Evolutionary conservation across 1,140 invertebrate genomes (phyloP).

Genomic region (Pantala flavescens): DNA sequence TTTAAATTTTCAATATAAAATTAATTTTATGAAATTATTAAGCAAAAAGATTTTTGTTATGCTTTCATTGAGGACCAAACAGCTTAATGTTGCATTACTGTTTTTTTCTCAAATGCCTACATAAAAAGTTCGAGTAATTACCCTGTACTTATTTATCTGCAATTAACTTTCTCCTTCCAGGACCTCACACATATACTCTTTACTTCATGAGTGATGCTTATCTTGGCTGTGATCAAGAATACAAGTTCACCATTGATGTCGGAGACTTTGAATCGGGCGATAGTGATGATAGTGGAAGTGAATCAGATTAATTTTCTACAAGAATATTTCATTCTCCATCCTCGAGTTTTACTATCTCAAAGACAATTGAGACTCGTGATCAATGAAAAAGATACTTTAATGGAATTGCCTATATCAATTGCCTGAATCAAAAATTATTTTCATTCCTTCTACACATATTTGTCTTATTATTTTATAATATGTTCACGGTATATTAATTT

Average conservation of each 20-base stretch:
- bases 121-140: no score
- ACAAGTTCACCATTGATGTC: slow-evolving; percentile 74
- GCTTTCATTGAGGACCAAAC: no score
- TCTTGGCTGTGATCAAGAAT: slow-evolving; percentile 96
- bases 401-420: not conserved
- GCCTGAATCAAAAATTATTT: not conserved
- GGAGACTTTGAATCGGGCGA: slow-evolving; percentile 51
- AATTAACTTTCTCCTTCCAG: slow-evolving; percentile 30
- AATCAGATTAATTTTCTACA: not conserved
- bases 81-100: no score
- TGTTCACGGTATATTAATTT: not conserved
- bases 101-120: no score
- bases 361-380: not conserved
- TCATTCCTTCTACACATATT: not conserved
- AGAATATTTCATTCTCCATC: not conserved
- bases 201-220: slow-evolving; percentile 99
- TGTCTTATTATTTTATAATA: not conserved
- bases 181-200: slow-evolving; percentile 81
- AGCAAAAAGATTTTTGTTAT: no score
- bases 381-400: not conserved
- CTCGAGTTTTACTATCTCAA: not conserved
- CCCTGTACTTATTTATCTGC: no score
- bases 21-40: no score
- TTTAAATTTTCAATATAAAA: no score
- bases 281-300: not conserved